Evolutionary conservation across 2,113 vertebrate genomes (phyloP).

Genomic region (Hirundichthys speculiger): DNA sequence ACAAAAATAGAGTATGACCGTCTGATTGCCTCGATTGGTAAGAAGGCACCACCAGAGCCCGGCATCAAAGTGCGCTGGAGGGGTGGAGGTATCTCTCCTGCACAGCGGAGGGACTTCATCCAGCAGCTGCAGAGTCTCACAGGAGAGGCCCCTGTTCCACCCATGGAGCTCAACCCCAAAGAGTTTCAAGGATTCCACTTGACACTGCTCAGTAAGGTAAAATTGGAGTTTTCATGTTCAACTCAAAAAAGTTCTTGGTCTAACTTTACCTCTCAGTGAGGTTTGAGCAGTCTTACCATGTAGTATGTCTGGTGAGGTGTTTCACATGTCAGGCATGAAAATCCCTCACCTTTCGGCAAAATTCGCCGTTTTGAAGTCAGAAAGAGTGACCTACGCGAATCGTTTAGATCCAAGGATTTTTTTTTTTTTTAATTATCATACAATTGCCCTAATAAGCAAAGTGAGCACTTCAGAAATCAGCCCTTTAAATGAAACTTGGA

Average conservation of each 20-base stretch:
- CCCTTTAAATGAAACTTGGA: no score
- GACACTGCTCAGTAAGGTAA: conserved; percentile 90
- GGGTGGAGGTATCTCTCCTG: conserved; percentile 86
- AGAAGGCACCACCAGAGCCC: conserved; percentile 86
- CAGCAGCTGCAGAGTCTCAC: conserved; percentile 91
- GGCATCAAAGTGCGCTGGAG: conserved; percentile 93
- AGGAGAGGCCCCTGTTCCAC: conserved; percentile 83
- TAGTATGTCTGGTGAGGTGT: no score
- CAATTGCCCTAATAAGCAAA: no score
- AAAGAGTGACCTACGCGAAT: no score
- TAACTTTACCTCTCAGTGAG: not conserved
- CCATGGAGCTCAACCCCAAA: conserved; percentile 91
- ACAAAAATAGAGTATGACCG: conserved; percentile 96
- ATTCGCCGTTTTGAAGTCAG: no score
- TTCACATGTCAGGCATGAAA: no score
- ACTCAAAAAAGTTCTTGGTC: not conserved
- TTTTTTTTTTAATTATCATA: no score
- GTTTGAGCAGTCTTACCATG: not conserved
- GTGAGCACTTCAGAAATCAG: no score
- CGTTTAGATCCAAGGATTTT: no score
- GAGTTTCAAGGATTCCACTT: conserved; percentile 96
- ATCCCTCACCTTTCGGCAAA: no score
- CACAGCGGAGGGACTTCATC: conserved; percentile 90
- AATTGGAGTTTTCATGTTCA: not conserved
- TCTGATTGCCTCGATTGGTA: conserved; percentile 91